Percentiles rank a stretch among this genome's conserved stretches.
Conservation (phyloP, 2,888 invertebrate genomes). For the Folsomia manolachei region DNA sequence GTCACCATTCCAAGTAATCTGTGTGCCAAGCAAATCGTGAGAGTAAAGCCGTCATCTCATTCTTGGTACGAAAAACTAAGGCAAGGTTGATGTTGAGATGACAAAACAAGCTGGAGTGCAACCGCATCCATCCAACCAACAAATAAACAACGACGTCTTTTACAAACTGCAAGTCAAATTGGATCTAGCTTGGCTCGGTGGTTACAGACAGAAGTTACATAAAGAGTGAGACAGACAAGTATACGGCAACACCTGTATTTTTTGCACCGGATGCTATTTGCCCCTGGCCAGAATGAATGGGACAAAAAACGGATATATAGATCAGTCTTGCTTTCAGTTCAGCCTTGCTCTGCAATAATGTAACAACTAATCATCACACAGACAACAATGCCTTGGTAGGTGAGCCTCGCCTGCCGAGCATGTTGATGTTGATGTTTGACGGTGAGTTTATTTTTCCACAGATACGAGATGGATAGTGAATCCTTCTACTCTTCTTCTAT, state of each 20-base stretch:
- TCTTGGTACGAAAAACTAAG: not conserved
- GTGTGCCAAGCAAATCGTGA: not conserved
- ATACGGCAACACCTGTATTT: not conserved
- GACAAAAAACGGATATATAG: constrained; percentile 4
- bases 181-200: too few species aligned
- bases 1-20: not conserved
- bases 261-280: not conserved
- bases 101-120: not conserved
- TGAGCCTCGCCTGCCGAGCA: not conserved
- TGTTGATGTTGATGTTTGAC: not conserved
- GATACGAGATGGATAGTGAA: not conserved
- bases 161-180: too few species aligned
- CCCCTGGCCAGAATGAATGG: not conserved
- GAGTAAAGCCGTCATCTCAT: not conserved
- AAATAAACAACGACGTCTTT: too few species aligned
- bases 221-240: too few species aligned
- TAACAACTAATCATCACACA: not conserved
- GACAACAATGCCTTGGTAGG: not conserved
- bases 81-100: not conserved
- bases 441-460: not conserved
- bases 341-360: not conserved
- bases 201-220: too few species aligned
- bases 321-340: not conserved
- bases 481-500: not conserved
- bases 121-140: too few species aligned